Evolutionary conservation across 2,888 invertebrate species (phyloP), one percentile per base, ranked within the genome.

Genomic region (Anarsia innoxiella): DNA sequence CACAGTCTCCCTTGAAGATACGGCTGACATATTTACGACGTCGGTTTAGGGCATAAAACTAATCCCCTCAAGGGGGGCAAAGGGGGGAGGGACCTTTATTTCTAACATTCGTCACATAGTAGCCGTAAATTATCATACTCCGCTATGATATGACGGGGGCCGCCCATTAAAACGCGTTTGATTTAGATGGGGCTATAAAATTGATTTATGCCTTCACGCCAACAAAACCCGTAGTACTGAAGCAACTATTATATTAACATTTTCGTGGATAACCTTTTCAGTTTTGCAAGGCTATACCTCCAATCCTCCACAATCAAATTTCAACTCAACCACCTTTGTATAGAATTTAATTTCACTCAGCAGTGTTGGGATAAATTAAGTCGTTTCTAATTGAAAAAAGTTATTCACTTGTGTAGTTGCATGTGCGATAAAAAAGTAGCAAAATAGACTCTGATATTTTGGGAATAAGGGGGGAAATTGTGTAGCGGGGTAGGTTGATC

Each of bases 101-200:
- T 84, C 85, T 80, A 80, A 83, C 86, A 86, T 86, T 86, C 86
- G 86, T 86, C 86, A 86, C 85, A 86, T 86, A 84, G 79, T 79
- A 73, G 75, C 76, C 76, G 76, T 86, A 86, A 85, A 86, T 86
- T 86, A 85, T 86, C 86, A 84, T 86, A 85, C 84, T 82, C 69
- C 63, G 83, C 77, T 74, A 83, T 86, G 86, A 86, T 86, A 85
- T 86, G 86, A 86, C 85, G 86, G 69, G 85, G 83, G 83, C 75
- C 84, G 77, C 82, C 86, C 86, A 86, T 86, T 86, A 86, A 86
- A 86, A 86, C 82, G 78, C 83, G 85, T 84, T 85, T 86, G 86
- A 86, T 86, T 86, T 86, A 86, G 86, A 85, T 84, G 82, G 83
- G 84, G 78, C 86, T 77, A 86, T 86, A 86, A 86, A 86, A 85